A percentile compares a stretch with the other conserved stretches of the same genome.
phyloP scores from a whole-genome alignment of 2,113 vertebrate genomes.

The Crotalus helleri region DNA sequence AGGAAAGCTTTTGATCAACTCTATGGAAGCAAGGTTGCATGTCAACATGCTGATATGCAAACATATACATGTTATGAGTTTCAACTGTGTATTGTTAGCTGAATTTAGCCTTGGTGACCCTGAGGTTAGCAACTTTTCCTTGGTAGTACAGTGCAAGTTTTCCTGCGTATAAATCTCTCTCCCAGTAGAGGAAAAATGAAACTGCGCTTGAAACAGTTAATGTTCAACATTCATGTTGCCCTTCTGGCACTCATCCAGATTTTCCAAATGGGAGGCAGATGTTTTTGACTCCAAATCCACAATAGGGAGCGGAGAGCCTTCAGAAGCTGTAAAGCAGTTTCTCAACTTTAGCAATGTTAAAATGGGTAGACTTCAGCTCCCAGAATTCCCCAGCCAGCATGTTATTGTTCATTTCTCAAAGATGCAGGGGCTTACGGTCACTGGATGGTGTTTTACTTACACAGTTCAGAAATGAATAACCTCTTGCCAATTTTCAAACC shows the following conservation, averaged over 20 bases:
- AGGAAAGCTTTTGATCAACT: not conserved
- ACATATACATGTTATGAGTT: not conserved
- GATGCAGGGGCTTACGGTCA: not conserved
- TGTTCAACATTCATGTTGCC: not conserved
- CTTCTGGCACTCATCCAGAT: not conserved
- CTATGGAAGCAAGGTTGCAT: not conserved
- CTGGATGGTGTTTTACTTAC: not conserved
- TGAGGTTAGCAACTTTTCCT: not conserved
- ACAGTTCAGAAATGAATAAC: not conserved
- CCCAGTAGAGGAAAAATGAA: not conserved
- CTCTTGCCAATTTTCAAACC: not conserved
- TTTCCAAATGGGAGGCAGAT: not conserved
- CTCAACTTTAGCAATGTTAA: too few species aligned
- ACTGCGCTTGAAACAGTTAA: not conserved
- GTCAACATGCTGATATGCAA: too few species aligned
- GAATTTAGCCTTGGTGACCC: not conserved
- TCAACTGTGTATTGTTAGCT: not conserved
- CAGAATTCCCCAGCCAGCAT: too few species aligned
- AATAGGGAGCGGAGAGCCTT: rapidly evolving
- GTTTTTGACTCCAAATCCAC: not conserved
- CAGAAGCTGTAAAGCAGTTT: not conserved
- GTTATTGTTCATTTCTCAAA: not conserved
- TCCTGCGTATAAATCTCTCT: not conserved
- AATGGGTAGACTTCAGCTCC: too few species aligned
- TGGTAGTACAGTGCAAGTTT: not conserved